Evolutionary conservation across 1,140 invertebrate species (phyloP).

Genomic region (Phthorimaea operculella): DNA sequence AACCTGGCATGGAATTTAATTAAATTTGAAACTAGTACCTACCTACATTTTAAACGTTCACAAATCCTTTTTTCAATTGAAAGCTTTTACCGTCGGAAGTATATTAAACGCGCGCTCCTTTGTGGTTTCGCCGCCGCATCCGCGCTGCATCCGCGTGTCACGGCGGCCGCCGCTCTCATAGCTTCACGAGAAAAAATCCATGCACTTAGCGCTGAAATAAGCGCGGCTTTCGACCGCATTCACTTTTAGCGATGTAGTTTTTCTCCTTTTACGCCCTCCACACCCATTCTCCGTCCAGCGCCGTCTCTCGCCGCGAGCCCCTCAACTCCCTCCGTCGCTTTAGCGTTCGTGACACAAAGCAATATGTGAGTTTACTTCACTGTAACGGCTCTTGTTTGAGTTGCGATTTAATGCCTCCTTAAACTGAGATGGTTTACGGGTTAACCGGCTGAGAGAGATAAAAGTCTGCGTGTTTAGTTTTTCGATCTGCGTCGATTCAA

Average conservation of each 20-base stretch:
- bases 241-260: constrained; percentile 67
- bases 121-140: constrained; percentile 8
- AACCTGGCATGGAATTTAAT: not conserved
- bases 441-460: constrained; percentile 60
- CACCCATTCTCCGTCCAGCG: constrained; percentile 51
- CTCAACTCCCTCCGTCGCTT: constrained; percentile 48
- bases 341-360: constrained; percentile 66
- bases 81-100: not conserved
- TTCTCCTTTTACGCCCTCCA: constrained; percentile 64
- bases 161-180: constrained; percentile 33
- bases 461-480: constrained; percentile 60
- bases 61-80: not conserved
- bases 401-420: constrained; percentile 68
- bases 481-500: constrained; percentile 42
- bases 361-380: constrained; percentile 66
- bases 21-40: not conserved
- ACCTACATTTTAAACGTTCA: not conserved
- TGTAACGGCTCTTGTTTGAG: constrained; percentile 66
- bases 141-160: constrained; percentile 7
- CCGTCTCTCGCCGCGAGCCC: constrained; percentile 46
- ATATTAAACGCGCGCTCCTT: constrained; percentile 10
- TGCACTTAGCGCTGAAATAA: constrained; percentile 66
- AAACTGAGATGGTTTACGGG: constrained; percentile 66
- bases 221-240: constrained; percentile 66
- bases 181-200: constrained; percentile 64